Evolutionary conservation across 2,797 vertebrate genomes (phyloP), one percentile per base, ranked within the genome.

Genomic region (Sandelia bainsii): DNA sequence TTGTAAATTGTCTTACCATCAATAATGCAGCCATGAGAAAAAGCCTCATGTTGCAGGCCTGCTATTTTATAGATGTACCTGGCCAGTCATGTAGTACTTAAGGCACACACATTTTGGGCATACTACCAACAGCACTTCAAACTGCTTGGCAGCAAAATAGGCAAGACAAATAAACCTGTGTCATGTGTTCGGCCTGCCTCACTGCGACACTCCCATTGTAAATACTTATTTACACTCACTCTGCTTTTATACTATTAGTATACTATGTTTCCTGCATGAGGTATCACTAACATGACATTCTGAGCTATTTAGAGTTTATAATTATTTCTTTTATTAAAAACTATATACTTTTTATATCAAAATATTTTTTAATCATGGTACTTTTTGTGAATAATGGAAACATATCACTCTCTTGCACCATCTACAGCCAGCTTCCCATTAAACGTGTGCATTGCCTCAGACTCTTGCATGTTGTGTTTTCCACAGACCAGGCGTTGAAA

Each of bases 131-230:
- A 69, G 77, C 87, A 87, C 73, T 69, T 69, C 75, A 75, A 70
- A 81, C 74, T 45, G 65, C 75, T 81, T 39, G 19, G 67, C 65
- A 80, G 62, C 68, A 61, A 82, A 83, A 66, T 19, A 19, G 82
- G 42, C 74, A 72, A 71, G 61, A 83, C 76, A 88, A 91, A 92
- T 81, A 89, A 84, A 77, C 32, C 48, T 19, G 25, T 77, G 87
- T 88, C 89, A 88, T 82, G 88, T 83, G 89, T 72, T 83, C 79
- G 48, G 57, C 64, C n/a, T 68, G 86, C 63, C 66, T 79, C 66
- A 13, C 77, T 65, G 85, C 39, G 81, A 85, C 91, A 92, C 92
- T 89, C 92, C 92, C 85, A 90, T 90, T 88, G 91, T 91, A 91
- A 93, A 93, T 87, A 91, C 46, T 82, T 61, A 69, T 88, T 86